phyloP scores from a whole-genome alignment of 2,888 invertebrate species.

The Meghimatium bilineatum region DNA sequence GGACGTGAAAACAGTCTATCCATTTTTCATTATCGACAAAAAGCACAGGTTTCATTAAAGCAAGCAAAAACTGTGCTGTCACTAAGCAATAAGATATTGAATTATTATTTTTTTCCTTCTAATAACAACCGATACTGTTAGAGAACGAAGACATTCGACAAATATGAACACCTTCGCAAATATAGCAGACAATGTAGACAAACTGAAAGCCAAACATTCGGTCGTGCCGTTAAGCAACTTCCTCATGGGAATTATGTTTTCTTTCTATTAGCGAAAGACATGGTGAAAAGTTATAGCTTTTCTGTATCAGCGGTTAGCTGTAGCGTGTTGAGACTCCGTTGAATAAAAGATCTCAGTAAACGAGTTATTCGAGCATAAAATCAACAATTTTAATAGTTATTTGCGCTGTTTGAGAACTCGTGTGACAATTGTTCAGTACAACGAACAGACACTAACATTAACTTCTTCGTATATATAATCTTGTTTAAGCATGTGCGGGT shows the following conservation, averaged over 20 bases:
- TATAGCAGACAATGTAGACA: conserved; percentile 17
- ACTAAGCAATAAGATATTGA: conserved; percentile 23
- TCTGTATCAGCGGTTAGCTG: background rate
- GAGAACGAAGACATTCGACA: conserved; percentile 2
- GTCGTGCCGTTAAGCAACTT: conserved; percentile 17
- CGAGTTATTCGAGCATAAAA: no score
- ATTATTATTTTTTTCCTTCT: background rate
- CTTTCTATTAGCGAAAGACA: conserved; percentile 21
- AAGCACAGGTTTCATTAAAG: background rate
- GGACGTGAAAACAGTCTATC: background rate
- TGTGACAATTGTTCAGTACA: no score
- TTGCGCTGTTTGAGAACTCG: no score
- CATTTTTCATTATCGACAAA: background rate
- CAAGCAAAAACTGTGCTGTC: conserved; percentile 11
- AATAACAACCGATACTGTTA: background rate
- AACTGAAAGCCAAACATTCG: conserved; percentile 6
- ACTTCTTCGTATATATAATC: no score
- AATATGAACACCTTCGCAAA: conserved; percentile 16
- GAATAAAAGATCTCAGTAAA: background rate
- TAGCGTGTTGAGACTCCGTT: background rate
- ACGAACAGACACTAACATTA: no score
- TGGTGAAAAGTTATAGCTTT: background rate
- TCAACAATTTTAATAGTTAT: no score
- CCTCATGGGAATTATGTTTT: conserved; percentile 3
- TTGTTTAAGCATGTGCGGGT: no score